A percentile compares a stretch with the other conserved stretches of the same genome.
These are phyloP conservation scores for Agriotes lineatus DNA, from an alignment of 2,888 invertebrate genomes.

Conservation along the genomic window DNA sequence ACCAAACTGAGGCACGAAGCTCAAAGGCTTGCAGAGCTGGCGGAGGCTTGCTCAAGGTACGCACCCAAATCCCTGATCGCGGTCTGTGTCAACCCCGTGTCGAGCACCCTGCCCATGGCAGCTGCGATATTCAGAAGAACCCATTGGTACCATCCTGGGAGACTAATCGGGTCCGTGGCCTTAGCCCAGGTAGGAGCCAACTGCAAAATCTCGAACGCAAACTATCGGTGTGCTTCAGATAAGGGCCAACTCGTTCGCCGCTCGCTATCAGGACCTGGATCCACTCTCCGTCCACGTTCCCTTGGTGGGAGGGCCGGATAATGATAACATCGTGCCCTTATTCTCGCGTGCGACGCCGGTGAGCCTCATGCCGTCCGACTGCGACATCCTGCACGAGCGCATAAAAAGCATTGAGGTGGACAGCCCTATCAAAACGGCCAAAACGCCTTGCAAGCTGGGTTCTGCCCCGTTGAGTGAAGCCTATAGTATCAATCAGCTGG, in stretches of 20 bases:
- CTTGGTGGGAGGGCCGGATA: constrained; percentile 75
- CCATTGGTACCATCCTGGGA: constrained; percentile 63
- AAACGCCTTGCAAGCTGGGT: neutral
- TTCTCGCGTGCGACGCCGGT: constrained; percentile 71
- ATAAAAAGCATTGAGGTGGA: neutral
- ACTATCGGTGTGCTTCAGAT: constrained; percentile 58
- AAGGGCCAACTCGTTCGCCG: constrained; percentile 73
- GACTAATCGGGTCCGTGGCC: constrained; percentile 61
- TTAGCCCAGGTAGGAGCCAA: constrained; percentile 55
- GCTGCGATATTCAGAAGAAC: constrained; percentile 65
- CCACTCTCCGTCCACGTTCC: constrained; percentile 73
- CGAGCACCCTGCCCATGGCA: constrained; percentile 70
- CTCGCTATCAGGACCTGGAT: constrained; percentile 71
- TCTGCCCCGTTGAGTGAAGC: constrained; percentile 52
- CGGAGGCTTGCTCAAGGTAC: constrained; percentile 68
- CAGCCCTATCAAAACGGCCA: neutral
- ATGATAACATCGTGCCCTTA: constrained; percentile 74
- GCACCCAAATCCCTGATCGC: constrained; percentile 70
- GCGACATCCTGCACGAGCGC: neutral
- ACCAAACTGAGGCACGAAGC: constrained; percentile 57
- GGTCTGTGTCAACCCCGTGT: constrained; percentile 69
- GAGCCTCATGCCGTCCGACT: constrained; percentile 61
- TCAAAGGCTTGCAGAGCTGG: constrained; percentile 56
- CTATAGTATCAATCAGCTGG: constrained; percentile 57
- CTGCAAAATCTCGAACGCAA: neutral